Evolutionary conservation across 1,140 invertebrate species (phyloP).

Genomic region (Lordiphosa clarofinis): DNA sequence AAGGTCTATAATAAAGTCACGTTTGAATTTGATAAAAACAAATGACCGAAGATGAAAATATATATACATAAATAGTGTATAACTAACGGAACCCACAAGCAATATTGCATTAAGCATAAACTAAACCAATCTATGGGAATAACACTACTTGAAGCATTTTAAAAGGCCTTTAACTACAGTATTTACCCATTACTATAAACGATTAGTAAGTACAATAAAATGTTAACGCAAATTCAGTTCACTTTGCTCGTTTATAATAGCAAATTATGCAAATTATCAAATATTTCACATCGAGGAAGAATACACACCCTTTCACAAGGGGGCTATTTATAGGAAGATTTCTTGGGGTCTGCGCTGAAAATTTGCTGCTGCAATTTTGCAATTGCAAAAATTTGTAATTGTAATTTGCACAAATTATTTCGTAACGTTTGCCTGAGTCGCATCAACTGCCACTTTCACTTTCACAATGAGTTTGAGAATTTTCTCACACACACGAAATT

Average conservation of each 20-base stretch:
- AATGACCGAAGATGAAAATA: no score
- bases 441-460: constrained; percentile 35
- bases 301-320: constrained; percentile 42
- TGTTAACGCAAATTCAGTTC: constrained; percentile 1
- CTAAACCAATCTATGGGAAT: no score
- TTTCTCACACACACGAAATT: constrained; percentile 12
- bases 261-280: constrained; percentile 46
- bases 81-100: no score
- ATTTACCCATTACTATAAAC: no score
- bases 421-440: constrained; percentile 39
- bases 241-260: constrained; percentile 8
- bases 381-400: constrained; percentile 8
- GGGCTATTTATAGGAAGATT: constrained; percentile 56
- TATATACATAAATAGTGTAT: no score
- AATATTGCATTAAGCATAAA: no score
- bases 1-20: no score
- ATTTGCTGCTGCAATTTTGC: constrained; percentile 29
- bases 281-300: constrained; percentile 20
- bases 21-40: no score
- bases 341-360: constrained; percentile 38
- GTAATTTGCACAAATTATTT: constrained; percentile 42
- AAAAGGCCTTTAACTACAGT: no score
- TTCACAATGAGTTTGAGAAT: constrained; percentile 41
- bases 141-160: no score
- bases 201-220: background rate